Percentiles rank a stretch among this genome's conserved stretches.
phyloP scores from a whole-genome alignment of 2,888 invertebrate species.

The Epistrophe grossulariae region DNA sequence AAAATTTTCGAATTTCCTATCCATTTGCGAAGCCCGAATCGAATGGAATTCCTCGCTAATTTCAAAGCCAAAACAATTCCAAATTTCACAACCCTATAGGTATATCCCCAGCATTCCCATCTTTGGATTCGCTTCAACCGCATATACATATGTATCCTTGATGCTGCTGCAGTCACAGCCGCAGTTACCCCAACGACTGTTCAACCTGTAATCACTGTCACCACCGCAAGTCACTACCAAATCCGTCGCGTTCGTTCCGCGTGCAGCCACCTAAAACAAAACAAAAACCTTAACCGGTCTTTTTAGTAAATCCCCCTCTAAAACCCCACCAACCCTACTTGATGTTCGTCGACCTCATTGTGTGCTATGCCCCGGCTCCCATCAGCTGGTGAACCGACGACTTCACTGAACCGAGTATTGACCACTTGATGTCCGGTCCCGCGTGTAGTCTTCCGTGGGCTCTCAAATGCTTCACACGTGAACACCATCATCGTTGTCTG shows the following conservation, averaged over 20 bases:
- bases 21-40: background rate
- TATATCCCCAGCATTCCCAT: constrained; percentile 6
- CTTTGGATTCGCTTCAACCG: constrained; percentile 14
- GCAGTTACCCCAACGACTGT: constrained; percentile 19
- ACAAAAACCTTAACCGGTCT: constrained; percentile 59
- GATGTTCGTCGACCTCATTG: constrained; percentile 36
- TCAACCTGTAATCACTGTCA: constrained; percentile 63
- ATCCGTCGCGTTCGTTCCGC: constrained; percentile 16
- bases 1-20: constrained; percentile 58
- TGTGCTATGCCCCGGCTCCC: constrained; percentile 27
- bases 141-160: constrained; percentile 2
- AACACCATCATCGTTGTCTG: constrained; percentile 19
- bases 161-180: background rate
- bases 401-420: constrained; percentile 50
- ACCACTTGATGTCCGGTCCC: constrained; percentile 68
- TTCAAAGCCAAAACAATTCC: constrained; percentile 27
- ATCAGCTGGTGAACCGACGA: constrained; percentile 55
- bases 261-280: constrained; percentile 32
- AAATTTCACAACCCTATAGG: constrained; percentile 38
- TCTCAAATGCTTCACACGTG: constrained; percentile 60
- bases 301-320: constrained; percentile 2
- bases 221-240: constrained; percentile 41
- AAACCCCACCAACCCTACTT: constrained; percentile 21
- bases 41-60: constrained; percentile 23
- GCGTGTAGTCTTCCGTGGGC: constrained; percentile 72